These are phyloP conservation scores for Temnothorax unifasciatus DNA, from an alignment of 2,888 invertebrate genomes.

Conservation along the genomic window DNA sequence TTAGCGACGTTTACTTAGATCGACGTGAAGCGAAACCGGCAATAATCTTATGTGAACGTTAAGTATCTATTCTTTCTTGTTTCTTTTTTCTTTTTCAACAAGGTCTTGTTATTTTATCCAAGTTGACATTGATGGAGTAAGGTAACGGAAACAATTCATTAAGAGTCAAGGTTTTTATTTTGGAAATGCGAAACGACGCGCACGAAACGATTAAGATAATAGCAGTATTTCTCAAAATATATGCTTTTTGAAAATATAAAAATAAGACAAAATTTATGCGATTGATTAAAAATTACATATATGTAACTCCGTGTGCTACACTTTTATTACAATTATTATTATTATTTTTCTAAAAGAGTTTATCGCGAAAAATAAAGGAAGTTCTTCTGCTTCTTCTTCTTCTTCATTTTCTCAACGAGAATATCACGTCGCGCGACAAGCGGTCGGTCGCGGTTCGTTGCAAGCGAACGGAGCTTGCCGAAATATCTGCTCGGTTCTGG, in stretches of 20 bases:
- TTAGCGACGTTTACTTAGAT: constrained; percentile 1
- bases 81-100: not conserved
- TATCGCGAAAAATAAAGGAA: not conserved
- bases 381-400: not conserved
- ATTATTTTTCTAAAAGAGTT: not conserved
- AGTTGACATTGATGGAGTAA: not conserved
- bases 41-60: not conserved
- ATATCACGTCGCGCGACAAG: constrained; percentile 24
- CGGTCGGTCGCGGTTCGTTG: constrained; percentile 30
- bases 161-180: not conserved
- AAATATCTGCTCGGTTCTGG: constrained; percentile 37
- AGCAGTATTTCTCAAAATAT: not conserved
- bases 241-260: not conserved
- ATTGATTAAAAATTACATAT: not conserved
- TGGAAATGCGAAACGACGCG: not conserved
- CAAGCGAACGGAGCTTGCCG: constrained; percentile 35
- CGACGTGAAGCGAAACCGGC: not conserved
- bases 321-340: not conserved
- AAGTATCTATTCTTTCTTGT: not conserved
- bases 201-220: not conserved
- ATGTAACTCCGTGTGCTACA: not conserved
- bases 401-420: not conserved
- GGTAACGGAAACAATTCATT: constrained; percentile 4
- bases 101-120: not conserved
- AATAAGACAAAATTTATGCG: not conserved